These are phyloP conservation scores for Parambassis ranga DNA, from an alignment of 2,797 vertebrate species.

Conservation along the genomic window DNA sequence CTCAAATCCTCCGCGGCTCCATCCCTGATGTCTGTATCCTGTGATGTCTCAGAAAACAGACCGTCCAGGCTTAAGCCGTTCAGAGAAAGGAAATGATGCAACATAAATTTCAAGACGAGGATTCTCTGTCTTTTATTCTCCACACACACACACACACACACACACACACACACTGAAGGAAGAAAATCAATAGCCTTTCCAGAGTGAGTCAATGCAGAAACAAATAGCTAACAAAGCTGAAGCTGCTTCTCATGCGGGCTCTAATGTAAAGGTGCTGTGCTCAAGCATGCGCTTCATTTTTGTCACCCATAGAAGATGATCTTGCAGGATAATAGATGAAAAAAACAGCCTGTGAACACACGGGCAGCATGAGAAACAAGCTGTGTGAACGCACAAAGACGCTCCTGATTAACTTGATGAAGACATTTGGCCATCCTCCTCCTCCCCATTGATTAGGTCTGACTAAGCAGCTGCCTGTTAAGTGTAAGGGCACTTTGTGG, in stretches of 20 bases:
- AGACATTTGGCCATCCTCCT: constrained; percentile 41
- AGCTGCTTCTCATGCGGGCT: constrained; percentile 37
- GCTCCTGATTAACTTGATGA: constrained; percentile 44
- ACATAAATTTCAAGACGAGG: constrained; percentile 58
- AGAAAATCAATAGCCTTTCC: constrained; percentile 73
- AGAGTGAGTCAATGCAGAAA: constrained; percentile 71
- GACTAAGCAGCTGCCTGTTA: constrained; percentile 57
- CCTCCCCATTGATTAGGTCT: constrained; percentile 45
- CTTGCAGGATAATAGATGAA: constrained; percentile 21
- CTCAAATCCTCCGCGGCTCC: constrained; percentile 26
- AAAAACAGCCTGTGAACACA: too few relatives aligned
- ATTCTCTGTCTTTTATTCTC: constrained; percentile 41
- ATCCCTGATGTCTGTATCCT: constrained; percentile 57
- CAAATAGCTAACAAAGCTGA: constrained; percentile 65
- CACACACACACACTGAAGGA: constrained; percentile 19
- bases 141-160: constrained; percentile 11
- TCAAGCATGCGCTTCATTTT: constrained; percentile 33
- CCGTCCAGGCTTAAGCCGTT: constrained; percentile 46
- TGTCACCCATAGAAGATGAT: constrained; percentile 20
- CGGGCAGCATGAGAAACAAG: too few relatives aligned
- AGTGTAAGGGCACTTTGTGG: constrained; percentile 49
- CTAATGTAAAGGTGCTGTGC: constrained; percentile 48
- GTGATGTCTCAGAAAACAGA: constrained; percentile 41
- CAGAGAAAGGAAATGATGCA: constrained; percentile 62
- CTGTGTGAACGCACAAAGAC: constrained; percentile 2